Percentiles rank a stretch among this genome's conserved stretches.
Evolutionary conservation across 2,888 invertebrate genomes (phyloP).

Genomic region (Leucozona laternaria): DNA sequence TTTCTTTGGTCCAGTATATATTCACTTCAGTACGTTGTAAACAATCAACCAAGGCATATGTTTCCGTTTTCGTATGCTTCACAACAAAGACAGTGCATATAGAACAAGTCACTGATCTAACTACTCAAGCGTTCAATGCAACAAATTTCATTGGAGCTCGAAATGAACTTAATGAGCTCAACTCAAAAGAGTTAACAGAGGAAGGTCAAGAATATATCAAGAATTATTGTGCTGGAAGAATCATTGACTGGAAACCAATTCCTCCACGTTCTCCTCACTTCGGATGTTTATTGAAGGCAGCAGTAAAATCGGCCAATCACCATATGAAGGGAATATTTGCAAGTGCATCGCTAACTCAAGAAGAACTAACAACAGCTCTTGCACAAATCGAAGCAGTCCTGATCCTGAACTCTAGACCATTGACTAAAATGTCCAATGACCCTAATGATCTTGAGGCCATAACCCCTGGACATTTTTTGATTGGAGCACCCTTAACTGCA

Average conservation of each 20-base stretch:
- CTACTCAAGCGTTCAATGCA: background rate
- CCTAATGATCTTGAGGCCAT: conserved; percentile 15
- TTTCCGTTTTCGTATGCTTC: conserved; percentile 3
- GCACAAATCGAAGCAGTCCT: no score
- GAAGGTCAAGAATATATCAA: background rate
- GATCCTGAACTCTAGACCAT: conserved; percentile 2
- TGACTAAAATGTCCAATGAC: background rate
- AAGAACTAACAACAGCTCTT: no score
- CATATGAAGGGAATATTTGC: background rate
- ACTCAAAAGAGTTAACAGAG: no score
- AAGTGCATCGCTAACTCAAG: background rate
- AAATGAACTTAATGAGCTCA: no score
- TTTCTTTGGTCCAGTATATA: conserved; percentile 8
- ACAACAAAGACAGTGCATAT: background rate
- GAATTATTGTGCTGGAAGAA: background rate
- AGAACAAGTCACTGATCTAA: background rate
- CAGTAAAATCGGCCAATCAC: conserved; percentile 12
- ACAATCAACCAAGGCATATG: background rate
- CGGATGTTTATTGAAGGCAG: no score
- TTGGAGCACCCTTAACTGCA: conserved; percentile 4
- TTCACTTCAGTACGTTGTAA: background rate
- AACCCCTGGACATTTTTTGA: background rate
- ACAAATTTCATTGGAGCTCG: no score
- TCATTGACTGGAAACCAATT: no score
- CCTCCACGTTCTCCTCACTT: no score